Evolutionary conservation across 37 sponge, comb jelly and placozoan species (phyloP).

Genomic region (Oscarella lobularis): DNA sequence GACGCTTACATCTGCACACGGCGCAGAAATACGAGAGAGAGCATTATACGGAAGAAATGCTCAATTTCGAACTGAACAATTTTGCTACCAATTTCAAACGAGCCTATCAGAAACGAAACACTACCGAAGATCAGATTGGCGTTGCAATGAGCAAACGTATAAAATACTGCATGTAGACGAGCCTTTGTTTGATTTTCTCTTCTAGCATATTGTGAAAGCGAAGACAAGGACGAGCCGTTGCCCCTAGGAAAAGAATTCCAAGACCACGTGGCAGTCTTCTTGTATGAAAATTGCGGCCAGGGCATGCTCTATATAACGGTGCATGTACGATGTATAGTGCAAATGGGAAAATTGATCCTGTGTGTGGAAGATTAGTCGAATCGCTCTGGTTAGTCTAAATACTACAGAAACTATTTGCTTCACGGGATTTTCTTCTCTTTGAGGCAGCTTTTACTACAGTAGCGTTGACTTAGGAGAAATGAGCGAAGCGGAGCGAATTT

Average conservation of each 20-base stretch:
- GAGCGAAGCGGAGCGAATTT: neutral
- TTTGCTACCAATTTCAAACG: neutral
- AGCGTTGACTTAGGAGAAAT: neutral
- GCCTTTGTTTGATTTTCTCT: too few species aligned
- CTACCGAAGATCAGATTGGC: neutral
- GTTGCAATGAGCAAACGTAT: neutral
- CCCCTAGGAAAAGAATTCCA: constrained; percentile 3
- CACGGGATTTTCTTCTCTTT: too few species aligned
- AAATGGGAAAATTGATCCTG: too few species aligned
- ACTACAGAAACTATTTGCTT: too few species aligned
- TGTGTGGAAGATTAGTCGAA: too few species aligned
- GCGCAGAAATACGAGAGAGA: neutral
- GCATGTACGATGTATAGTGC: too few species aligned
- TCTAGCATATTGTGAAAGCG: constrained; percentile 3
- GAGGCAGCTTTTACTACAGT: neutral
- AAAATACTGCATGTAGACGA: neutral
- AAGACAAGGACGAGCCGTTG: neutral
- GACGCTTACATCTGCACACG: too few species aligned
- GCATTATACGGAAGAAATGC: neutral
- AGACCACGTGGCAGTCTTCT: neutral
- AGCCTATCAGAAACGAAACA: constrained; percentile 1
- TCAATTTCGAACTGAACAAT: neutral
- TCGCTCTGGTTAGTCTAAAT: too few species aligned
- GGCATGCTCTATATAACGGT: too few species aligned
- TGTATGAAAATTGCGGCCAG: too few species aligned